Percentiles rank a stretch among this genome's conserved stretches.
Evolutionary conservation across 2,888 invertebrate genomes (phyloP).

Genomic region (Myopa testacea): DNA sequence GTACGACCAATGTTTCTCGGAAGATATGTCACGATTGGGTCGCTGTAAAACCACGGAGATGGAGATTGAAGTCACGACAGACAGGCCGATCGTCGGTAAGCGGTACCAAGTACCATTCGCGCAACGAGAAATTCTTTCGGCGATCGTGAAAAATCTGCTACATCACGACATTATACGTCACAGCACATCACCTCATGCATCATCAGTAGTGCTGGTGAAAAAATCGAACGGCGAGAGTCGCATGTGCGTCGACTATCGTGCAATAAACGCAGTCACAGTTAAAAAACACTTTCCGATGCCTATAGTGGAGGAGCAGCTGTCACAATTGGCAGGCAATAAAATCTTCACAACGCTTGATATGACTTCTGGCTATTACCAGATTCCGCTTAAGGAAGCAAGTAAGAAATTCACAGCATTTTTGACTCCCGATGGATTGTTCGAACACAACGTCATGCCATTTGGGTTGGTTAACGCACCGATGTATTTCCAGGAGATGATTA

Average conservation of each 20-base stretch:
- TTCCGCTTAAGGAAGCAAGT: slow-evolving; percentile 46
- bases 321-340: no score
- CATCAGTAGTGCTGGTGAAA: slow-evolving; percentile 40
- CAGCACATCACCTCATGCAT: no score
- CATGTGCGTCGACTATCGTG: no score
- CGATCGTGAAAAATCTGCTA: slow-evolving; percentile 36
- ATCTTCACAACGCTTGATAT: slow-evolving; percentile 54
- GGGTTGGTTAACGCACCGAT: slow-evolving; percentile 58
- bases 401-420: slow-evolving; percentile 44
- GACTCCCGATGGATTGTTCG: slow-evolving; percentile 53
- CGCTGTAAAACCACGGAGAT: neutral
- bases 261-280: no score
- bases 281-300: no score
- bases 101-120: slow-evolving; percentile 45
- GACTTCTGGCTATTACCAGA: slow-evolving; percentile 55
- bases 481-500: slow-evolving; percentile 56
- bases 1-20: neutral
- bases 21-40: slow-evolving; percentile 37
- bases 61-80: slow-evolving; percentile 11
- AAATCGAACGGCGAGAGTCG: slow-evolving; percentile 44
- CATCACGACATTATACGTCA: slow-evolving; percentile 39
- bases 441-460: slow-evolving; percentile 58
- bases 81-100: slow-evolving; percentile 41
- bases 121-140: slow-evolving; percentile 28
- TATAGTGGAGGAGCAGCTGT: no score